Evolutionary conservation across 2,797 vertebrate genomes (phyloP).

Genomic region (Acomys russatus): DNA sequence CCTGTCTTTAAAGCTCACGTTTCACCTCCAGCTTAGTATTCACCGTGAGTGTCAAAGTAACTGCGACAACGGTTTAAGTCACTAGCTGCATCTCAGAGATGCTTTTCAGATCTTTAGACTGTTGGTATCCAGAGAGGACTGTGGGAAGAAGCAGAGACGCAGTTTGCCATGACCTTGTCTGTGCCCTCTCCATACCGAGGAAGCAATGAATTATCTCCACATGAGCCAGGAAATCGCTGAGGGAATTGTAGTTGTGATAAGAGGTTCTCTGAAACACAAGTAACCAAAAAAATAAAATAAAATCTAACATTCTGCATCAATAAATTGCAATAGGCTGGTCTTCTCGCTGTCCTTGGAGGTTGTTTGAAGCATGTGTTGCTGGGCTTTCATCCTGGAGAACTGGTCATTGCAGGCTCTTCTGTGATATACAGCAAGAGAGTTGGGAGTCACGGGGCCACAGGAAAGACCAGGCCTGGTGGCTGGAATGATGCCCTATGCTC

Average conservation of each 20-base stretch:
- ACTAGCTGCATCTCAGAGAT: background rate
- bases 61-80: background rate
- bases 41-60: background rate
- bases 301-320: constrained; percentile 19
- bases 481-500: background rate
- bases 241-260: background rate
- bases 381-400: background rate
- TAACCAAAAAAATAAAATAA: background rate
- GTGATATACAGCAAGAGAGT: background rate
- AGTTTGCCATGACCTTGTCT: background rate
- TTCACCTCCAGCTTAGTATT: background rate
- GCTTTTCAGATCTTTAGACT: constrained; percentile 16
- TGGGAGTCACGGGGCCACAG: accelerated
- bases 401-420: background rate
- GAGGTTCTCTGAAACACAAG: constrained; percentile 48
- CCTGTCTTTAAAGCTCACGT: background rate
- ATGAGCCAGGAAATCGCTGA: background rate
- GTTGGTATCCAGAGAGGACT: background rate
- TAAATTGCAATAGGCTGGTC: constrained; percentile 11
- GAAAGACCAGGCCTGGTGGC: background rate
- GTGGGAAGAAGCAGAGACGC: constrained; percentile 9
- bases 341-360: background rate
- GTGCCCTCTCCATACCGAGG: background rate
- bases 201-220: constrained; percentile 39
- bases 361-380: background rate